Percentiles rank a stretch among this genome's conserved stretches.
Conservation (phyloP, 1,140 invertebrate genomes). For the Artemia franciscana region DNA sequence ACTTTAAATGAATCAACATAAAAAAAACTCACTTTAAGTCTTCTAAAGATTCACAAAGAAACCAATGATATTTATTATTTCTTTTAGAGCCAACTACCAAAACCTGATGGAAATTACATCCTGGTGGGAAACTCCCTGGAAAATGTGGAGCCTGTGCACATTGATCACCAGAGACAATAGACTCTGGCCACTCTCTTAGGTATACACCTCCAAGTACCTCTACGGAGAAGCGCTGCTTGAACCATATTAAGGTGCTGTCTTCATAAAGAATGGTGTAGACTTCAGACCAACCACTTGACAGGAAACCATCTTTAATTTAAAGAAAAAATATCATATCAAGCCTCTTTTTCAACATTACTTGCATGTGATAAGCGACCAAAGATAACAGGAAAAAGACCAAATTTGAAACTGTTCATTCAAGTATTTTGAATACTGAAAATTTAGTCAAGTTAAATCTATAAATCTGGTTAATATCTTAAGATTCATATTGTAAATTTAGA, state of each 20-base stretch:
- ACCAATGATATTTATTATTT: not conserved
- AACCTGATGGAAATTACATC: not conserved
- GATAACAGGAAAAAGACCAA: not conserved
- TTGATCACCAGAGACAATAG: not conserved
- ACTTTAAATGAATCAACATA: too few species aligned
- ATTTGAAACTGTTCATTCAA: too few species aligned
- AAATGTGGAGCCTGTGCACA: not conserved
- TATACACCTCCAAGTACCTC: not conserved
- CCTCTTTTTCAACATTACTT: too few species aligned
- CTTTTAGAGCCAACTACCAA: not conserved
- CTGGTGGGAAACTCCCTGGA: not conserved
- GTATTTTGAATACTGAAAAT: too few species aligned
- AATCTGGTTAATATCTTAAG: too few species aligned
- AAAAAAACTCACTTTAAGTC: not conserved
- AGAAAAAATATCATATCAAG: not conserved
- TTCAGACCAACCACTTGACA: not conserved
- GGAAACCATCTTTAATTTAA: not conserved
- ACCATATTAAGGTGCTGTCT: not conserved
- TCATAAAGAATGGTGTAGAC: not conserved
- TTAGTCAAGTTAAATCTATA: too few species aligned
- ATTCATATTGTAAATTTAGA: too few species aligned
- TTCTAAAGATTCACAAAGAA: not conserved
- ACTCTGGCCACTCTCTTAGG: not conserved
- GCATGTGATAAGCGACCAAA: too few species aligned
- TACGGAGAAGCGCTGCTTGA: not conserved